Evolutionary conservation across 2,888 invertebrate genomes (phyloP).

Genomic region (Perizoma affinitatum): DNA sequence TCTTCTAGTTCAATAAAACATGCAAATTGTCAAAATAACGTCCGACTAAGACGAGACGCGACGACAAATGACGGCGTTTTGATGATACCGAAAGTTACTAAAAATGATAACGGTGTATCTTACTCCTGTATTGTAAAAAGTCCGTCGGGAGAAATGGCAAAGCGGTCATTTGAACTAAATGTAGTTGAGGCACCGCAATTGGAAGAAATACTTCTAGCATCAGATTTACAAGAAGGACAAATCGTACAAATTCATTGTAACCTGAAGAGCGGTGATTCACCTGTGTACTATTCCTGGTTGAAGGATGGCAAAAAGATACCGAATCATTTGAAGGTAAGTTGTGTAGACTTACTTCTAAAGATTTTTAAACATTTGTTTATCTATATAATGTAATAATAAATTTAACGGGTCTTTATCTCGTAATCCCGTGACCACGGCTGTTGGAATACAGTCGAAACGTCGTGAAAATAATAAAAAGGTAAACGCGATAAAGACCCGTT

Average conservation of each 20-base stretch:
- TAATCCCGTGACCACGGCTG: too few relatives aligned
- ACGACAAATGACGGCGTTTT: slow-evolving; percentile 79
- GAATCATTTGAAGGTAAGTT: slow-evolving; percentile 84
- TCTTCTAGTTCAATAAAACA: background rate
- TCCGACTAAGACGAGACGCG: slow-evolving; percentile 49
- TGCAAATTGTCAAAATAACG: background rate
- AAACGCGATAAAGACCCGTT: too few relatives aligned
- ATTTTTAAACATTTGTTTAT: background rate
- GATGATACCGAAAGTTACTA: slow-evolving; percentile 85
- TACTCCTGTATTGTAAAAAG: slow-evolving; percentile 92
- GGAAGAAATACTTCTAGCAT: slow-evolving; percentile 92
- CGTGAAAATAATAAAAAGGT: too few relatives aligned
- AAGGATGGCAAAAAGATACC: slow-evolving; percentile 87
- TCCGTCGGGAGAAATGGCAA: slow-evolving; percentile 90
- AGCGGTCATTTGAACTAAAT: slow-evolving; percentile 87
- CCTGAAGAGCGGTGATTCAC: slow-evolving; percentile 89
- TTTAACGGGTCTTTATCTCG: too few relatives aligned
- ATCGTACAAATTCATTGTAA: slow-evolving; percentile 93
- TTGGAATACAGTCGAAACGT: too few relatives aligned
- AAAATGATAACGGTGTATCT: slow-evolving; percentile 87
- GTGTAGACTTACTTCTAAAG: background rate
- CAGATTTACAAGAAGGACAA: slow-evolving; percentile 92
- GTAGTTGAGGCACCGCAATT: slow-evolving; percentile 90
- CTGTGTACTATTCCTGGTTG: slow-evolving; percentile 88
- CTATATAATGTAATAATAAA: too few relatives aligned